Base-by-base conservation (phyloP, 2,797 vertebrate species). In the Sebastes minor region DNA sequence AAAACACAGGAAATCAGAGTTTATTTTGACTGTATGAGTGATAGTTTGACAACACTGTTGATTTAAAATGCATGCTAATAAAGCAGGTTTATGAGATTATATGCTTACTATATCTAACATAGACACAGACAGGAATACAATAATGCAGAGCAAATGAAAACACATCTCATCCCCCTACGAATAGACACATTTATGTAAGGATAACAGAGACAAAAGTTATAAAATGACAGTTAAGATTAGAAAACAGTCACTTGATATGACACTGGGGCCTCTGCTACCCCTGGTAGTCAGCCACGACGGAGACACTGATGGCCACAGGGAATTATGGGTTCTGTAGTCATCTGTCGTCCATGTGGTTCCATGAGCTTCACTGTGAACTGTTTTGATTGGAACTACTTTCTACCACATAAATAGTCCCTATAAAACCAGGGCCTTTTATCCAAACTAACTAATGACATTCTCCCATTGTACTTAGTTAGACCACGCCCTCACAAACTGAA, bases 161-260 rank as follows among this genome's bases (percentile, higher is more conserved):
- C 18, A 14, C n/a, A 23, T 38, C 52, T 70, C n/a, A 30, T 10
- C 56, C 3, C 20, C 23, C 30, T 32, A 62, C 22, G 61, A 81
- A 79, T 23, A 65, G 22, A 78, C 5, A 14, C 53, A 71, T 76
- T 82, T 83, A 38, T 38, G 35, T 38, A 32, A 74, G 65, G 32
- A 46, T 78, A 77, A 86, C 64, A 70, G 61, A 74, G 75, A 62
- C 27, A 61, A 42, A 70, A 66, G 71, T 83, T 67, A 64, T 76
- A 73, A 84, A 83, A 80, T 84, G 30, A 84, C 30, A 61, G 90
- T 93, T 91, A 92, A 94, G 76, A 91, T 94, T 94, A 93, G 93
- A 93, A 90, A 83, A 74, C 62, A 7, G 87, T 85, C 74, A 93
- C 66, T 70, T 89, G 91, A 94, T 93, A 90, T 33, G 28, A n/a